These are phyloP conservation scores for Vanacampus margaritifer DNA, from an alignment of 2,113 vertebrate genomes.

Conservation along the genomic window DNA sequence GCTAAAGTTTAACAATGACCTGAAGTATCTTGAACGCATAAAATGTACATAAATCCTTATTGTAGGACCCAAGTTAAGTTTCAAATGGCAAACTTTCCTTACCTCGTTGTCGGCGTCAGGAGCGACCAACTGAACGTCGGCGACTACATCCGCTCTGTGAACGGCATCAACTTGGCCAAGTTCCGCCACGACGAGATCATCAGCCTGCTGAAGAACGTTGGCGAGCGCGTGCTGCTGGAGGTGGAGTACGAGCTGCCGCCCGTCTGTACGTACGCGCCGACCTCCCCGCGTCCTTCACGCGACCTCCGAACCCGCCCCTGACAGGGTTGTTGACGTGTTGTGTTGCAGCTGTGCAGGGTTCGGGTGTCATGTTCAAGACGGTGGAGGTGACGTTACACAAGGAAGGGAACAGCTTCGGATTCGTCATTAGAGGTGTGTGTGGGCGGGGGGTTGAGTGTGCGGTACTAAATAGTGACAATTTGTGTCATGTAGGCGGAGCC, in stretches of 20 bases:
- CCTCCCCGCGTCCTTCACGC: background rate
- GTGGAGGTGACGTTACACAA: conserved; percentile 96
- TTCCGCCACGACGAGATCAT: conserved; percentile 98
- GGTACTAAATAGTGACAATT: background rate
- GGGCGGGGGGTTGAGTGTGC: conserved; percentile 12
- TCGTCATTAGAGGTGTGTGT: conserved; percentile 91
- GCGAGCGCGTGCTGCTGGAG: conserved; percentile 92
- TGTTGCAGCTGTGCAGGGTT: conserved; percentile 84
- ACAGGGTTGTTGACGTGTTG: conserved; percentile 8
- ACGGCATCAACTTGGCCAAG: conserved; percentile 95
- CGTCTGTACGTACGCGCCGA: conserved; percentile 79
- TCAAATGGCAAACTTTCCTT: no score
- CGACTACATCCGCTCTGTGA: conserved; percentile 96
- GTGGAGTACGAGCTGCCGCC: conserved; percentile 96
- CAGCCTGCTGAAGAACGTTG: conserved; percentile 95
- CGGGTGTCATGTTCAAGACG: conserved; percentile 91
- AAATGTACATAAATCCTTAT: no score
- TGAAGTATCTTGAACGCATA: no score
- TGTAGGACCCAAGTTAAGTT: no score
- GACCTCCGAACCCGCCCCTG: background rate
- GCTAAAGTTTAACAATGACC: no score
- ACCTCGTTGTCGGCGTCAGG: conserved; percentile 57
- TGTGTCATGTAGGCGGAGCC: conserved; percentile 79
- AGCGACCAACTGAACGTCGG: conserved; percentile 97
- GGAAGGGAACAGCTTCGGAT: conserved; percentile 97